These are phyloP conservation scores for Leptinotarsa texana DNA, from an alignment of 1,140 invertebrate species.

Conservation along the genomic window DNA sequence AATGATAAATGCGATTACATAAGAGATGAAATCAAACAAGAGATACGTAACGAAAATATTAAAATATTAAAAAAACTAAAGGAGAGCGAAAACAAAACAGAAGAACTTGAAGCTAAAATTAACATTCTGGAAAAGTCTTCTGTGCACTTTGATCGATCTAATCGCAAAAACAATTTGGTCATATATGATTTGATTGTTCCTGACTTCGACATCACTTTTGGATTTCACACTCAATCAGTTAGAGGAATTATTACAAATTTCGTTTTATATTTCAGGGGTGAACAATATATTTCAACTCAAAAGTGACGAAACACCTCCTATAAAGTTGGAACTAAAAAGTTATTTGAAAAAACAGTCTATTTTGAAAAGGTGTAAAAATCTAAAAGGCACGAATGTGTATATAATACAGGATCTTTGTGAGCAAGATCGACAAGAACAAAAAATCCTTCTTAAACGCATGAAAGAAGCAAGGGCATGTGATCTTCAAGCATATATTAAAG, in stretches of 20 bases:
- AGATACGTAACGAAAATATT: not conserved
- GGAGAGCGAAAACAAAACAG: not conserved
- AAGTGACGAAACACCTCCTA: not conserved
- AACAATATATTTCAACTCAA: not conserved
- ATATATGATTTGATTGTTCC: not conserved
- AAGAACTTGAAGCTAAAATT: not conserved
- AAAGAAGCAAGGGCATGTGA: not conserved
- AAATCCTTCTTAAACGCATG: not conserved
- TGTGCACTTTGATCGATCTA: not conserved
- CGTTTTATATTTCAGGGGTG: not conserved
- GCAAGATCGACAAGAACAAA: not conserved
- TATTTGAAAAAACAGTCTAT: constrained; percentile 4
- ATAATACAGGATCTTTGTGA: not conserved
- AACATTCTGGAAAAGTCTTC: not conserved
- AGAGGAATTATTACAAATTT: not conserved
- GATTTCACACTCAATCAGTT: not conserved
- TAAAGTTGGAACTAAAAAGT: not conserved
- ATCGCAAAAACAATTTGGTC: not conserved
- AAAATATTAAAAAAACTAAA: not conserved
- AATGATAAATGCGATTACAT: not conserved
- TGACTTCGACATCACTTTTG: not conserved
- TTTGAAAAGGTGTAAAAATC: not conserved
- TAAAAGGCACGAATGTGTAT: not conserved
- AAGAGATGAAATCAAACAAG: not conserved
- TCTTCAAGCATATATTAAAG: not conserved